phyloP scores from a whole-genome alignment of 2,888 invertebrate genomes.

The Pollenia griseotomentosa region DNA sequence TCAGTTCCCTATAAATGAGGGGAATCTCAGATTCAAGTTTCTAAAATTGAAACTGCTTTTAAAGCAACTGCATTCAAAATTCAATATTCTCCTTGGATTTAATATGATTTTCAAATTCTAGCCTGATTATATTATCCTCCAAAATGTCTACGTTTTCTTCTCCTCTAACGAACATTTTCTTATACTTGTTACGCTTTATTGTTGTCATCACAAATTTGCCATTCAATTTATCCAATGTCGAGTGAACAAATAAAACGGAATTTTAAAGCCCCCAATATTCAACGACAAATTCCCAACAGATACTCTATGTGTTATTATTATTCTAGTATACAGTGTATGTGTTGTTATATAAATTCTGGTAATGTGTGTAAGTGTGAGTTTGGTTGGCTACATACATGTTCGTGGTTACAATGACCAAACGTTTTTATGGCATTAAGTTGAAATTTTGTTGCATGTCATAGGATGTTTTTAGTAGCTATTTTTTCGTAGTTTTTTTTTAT shows the following conservation, averaged over 20 bases:
- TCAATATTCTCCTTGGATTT: background rate
- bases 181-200: conserved; percentile 34
- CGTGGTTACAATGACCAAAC: conserved; percentile 61
- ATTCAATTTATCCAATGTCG: conserved; percentile 65
- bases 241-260: conserved; percentile 60
- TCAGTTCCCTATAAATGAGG: background rate
- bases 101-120: background rate
- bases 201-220: conserved; percentile 65
- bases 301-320: conserved; percentile 41
- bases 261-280: conserved; percentile 53
- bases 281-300: conserved; percentile 61
- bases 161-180: conserved; percentile 4
- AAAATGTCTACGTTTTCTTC: background rate
- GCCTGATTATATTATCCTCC: background rate
- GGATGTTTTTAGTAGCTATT: conserved; percentile 58
- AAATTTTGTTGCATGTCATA: conserved; percentile 79
- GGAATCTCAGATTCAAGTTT: background rate
- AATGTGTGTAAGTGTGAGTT: conserved; percentile 14
- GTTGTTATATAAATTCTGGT: background rate
- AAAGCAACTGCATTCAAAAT: background rate
- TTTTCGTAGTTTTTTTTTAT: conserved; percentile 31
- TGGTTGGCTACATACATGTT: background rate
- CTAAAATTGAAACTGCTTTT: background rate
- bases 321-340: background rate
- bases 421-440: conserved; percentile 83